Evolutionary conservation across 2,113 vertebrate genomes (phyloP), one percentile per base, ranked within the genome.

Genomic region (Oriolus oriolus): DNA sequence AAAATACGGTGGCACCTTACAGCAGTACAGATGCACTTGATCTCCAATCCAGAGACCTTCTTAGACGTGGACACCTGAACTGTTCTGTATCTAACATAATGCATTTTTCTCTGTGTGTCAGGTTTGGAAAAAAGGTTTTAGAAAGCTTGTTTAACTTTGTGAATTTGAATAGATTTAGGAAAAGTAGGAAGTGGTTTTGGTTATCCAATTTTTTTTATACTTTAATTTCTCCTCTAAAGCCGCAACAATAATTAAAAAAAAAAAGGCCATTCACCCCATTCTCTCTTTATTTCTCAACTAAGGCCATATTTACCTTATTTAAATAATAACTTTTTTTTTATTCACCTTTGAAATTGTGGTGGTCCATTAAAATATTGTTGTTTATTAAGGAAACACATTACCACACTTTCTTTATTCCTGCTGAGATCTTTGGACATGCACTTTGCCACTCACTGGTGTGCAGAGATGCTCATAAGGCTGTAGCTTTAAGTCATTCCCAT

Each of bases 1-100:
- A 7, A 6, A 22, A 22, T 10, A 19, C 35, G 0, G 0, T 53
- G 70, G 39, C 45, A 70, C 4, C 18, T 59, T 16, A 9, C 19
- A 45, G 47, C 1, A 33, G 18, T 2, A 21, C 42, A 39, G 44
- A 6, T 5, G 18, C 18, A 16, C 39, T 22, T 31, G 35, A 24
- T 13, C 28, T 44, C 28, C 11, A 13, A 9, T 10, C 31, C 82
- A 45, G 49, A 73, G 59, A 80, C 24, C 27, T 61, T 9, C 65
- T 44, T 13, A 44, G 76, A 59, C 52, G 11, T 13, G 33, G 20
- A 33, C n/a, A 31, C 28, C 53, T 64, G 49, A 66, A 17, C 65
- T 3, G 1, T 10, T 71, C 60, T 47, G 24, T 19, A 9, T 24
- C 53, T 84, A 73, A 35, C 1, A 3, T 5, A 22, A 41, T 3